These are phyloP conservation scores for Pandemis cinnamomeana DNA, from an alignment of 2,888 invertebrate genomes.

Conservation along the genomic window DNA sequence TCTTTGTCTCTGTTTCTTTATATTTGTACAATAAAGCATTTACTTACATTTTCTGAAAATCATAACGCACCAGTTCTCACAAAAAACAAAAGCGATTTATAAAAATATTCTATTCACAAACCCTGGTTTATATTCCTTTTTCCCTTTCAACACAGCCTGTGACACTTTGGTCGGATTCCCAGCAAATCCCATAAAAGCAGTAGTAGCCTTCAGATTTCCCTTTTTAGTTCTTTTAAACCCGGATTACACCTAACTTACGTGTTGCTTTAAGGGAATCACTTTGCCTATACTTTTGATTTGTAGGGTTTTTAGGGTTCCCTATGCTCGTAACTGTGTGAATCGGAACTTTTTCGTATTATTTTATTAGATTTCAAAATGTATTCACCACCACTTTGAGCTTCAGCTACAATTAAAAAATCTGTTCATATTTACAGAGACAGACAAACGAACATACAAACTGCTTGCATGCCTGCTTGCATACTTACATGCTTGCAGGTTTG, in stretches of 20 bases:
- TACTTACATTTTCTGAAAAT: neutral
- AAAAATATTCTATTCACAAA: constrained; percentile 8
- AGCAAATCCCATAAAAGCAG: constrained; percentile 36
- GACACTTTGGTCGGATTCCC: neutral
- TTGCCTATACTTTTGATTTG: constrained; percentile 4
- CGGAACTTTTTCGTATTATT: neutral
- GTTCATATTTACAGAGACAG: too few species aligned
- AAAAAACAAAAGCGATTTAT: neutral
- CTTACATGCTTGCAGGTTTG: too few species aligned
- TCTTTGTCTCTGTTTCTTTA: too few species aligned
- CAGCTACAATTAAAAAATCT: too few species aligned
- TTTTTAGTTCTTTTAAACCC: constrained; percentile 36
- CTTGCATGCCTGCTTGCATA: too few species aligned
- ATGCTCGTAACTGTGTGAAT: neutral
- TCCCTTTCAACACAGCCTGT: constrained; percentile 11
- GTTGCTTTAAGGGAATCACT: constrained; percentile 22
- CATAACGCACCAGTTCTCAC: neutral
- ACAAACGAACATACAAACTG: too few species aligned
- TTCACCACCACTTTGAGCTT: too few species aligned
- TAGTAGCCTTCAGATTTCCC: constrained; percentile 31
- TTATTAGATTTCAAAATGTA: too few species aligned
- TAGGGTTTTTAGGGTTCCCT: neutral
- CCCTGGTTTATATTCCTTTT: constrained; percentile 21
- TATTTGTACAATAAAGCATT: too few species aligned
- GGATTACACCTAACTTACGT: constrained; percentile 34